phyloP scores from a whole-genome alignment of 2,113 vertebrate genomes.

The Leucoraja erinaceus region DNA sequence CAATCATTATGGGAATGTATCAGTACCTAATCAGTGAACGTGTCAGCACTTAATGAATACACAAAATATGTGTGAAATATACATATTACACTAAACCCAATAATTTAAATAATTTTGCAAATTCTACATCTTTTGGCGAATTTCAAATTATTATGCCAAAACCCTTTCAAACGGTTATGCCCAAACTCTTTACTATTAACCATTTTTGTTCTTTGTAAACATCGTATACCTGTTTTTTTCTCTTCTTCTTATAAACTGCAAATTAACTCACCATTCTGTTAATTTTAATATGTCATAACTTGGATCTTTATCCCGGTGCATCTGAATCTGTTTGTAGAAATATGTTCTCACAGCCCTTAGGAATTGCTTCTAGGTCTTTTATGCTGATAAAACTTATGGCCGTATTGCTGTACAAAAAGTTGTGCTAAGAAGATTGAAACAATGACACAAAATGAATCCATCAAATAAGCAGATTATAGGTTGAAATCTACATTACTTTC shows the following conservation, averaged over 20 bases:
- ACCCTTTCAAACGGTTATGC: not conserved
- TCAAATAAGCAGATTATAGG: not conserved
- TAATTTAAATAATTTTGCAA: too few species aligned
- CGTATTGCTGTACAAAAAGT: not conserved
- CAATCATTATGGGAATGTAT: too few species aligned
- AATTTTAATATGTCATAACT: not conserved
- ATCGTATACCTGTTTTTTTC: not conserved
- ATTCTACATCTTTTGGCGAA: not conserved
- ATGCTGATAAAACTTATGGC: not conserved
- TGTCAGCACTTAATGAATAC: too few species aligned
- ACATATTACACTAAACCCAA: too few species aligned
- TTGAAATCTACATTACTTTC: not conserved
- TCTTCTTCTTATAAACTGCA: not conserved
- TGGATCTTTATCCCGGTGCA: not conserved
- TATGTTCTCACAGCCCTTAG: not conserved
- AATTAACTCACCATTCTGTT: not conserved
- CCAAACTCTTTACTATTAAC: not conserved
- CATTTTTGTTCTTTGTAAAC: not conserved
- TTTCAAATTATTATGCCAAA: not conserved
- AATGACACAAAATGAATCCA: not conserved
- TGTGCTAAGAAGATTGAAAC: not conserved
- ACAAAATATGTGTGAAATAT: too few species aligned
- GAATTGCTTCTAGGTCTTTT: not conserved
- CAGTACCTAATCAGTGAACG: too few species aligned
- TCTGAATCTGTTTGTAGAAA: not conserved